Evolutionary conservation across 2,113 vertebrate species (phyloP).

Genomic region (Anhinga anhinga): DNA sequence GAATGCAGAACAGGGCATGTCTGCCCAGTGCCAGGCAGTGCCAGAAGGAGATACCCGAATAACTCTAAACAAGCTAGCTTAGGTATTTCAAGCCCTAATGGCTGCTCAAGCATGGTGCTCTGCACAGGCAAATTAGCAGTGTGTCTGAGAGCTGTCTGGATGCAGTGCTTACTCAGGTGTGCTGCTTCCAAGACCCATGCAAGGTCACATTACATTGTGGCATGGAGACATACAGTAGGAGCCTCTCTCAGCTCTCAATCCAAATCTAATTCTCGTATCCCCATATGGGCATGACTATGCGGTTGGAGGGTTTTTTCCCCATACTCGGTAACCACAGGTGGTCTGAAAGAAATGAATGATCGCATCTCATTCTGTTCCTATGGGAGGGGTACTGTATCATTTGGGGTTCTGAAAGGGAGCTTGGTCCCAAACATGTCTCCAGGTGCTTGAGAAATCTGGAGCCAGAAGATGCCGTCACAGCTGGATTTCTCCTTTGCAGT

Average conservation of each 20-base stretch:
- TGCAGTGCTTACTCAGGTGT: neutral
- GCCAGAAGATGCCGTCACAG: neutral
- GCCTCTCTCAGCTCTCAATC: neutral
- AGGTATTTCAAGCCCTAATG: neutral
- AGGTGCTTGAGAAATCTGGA: neutral
- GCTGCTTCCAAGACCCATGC: neutral
- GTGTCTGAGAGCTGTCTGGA: slow-evolving; percentile 8
- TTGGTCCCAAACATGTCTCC: neutral
- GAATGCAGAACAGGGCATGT: neutral
- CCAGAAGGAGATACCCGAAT: neutral
- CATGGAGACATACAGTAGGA: neutral
- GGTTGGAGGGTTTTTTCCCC: neutral
- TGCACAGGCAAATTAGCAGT: neutral
- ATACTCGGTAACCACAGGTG: neutral
- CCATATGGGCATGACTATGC: rapidly evolving
- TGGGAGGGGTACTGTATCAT: neutral
- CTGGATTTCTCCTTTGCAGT: slow-evolving; percentile 3
- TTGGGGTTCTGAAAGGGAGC: neutral
- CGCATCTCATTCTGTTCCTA: neutral
- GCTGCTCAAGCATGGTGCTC: slow-evolving; percentile 5
- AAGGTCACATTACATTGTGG: neutral
- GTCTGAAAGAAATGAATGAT: neutral
- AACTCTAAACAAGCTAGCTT: neutral
- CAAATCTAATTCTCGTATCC: neutral
- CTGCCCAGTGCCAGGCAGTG: neutral